Evolutionary conservation across 1,140 invertebrate genomes (phyloP).

Genomic region (Cydia strobilella): DNA sequence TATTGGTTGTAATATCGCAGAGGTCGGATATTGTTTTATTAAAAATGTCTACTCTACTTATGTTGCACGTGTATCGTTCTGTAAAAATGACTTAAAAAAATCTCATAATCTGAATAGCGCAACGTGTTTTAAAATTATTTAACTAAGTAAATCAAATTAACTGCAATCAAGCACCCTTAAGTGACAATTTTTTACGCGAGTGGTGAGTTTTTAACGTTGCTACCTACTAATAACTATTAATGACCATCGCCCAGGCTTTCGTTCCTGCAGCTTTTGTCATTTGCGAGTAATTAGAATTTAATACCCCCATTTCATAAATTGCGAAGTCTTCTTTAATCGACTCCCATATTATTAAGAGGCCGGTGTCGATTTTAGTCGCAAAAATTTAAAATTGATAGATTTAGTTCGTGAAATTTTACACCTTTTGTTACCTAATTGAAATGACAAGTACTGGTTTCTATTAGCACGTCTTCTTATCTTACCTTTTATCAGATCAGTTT

Average conservation of each 20-base stretch:
- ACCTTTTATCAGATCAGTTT: too few species aligned
- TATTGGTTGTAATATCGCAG: conserved; percentile 42
- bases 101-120: too few species aligned
- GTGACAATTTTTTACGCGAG: conserved; percentile 62
- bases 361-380: too few species aligned
- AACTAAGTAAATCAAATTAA: too few species aligned
- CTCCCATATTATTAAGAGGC: conserved; percentile 5
- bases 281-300: conserved; percentile 62
- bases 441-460: too few species aligned
- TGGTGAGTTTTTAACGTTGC: conserved; percentile 64
- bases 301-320: conserved; percentile 62
- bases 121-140: too few species aligned
- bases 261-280: conserved; percentile 63
- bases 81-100: too few species aligned
- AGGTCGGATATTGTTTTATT: conserved; percentile 14
- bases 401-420: too few species aligned
- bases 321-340: conserved; percentile 34
- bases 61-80: not conserved
- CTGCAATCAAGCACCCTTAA: too few species aligned
- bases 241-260: conserved; percentile 52
- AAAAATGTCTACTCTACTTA: not conserved
- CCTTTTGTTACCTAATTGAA: too few species aligned
- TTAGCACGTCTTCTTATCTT: too few species aligned
- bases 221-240: conserved; percentile 68
- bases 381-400: too few species aligned